These are phyloP conservation scores for Drosophila formosana DNA, from an alignment of 2,888 invertebrate species.

Conservation along the genomic window DNA sequence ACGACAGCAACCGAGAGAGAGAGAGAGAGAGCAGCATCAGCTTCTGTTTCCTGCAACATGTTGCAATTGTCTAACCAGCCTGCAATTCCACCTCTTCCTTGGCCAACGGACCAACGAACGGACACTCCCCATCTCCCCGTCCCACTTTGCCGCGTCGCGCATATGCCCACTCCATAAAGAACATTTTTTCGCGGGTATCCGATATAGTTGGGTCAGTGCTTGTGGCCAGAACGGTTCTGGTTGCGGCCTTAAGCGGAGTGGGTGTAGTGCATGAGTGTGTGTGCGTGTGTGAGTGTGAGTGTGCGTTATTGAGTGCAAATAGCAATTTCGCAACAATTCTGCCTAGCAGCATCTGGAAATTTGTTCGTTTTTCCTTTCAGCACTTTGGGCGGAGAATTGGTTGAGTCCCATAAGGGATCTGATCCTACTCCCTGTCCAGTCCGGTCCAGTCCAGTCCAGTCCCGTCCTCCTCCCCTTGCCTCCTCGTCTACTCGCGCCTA, in stretches of 20 bases:
- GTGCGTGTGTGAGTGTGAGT: conserved; percentile 31
- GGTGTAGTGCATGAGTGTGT: conserved; percentile 15
- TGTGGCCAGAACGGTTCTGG: conserved; percentile 85
- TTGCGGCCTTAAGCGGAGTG: conserved; percentile 70
- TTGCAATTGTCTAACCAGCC: conserved; percentile 70
- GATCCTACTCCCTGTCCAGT: not conserved
- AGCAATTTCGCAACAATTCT: conserved; percentile 82
- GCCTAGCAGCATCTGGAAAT: conserved; percentile 70
- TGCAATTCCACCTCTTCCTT: conserved; percentile 18
- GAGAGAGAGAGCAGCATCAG: conserved; percentile 26
- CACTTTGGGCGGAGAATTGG: conserved; percentile 74
- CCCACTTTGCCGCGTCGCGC: not conserved
- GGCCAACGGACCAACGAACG: not conserved
- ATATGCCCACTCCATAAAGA: conserved; percentile 32
- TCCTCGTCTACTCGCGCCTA: not conserved
- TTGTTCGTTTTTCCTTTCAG: conserved; percentile 77
- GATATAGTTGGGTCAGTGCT: conserved; percentile 84
- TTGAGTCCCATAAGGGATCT: conserved; percentile 28
- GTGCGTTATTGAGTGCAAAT: conserved; percentile 84
- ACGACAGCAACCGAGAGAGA: conserved; percentile 16
- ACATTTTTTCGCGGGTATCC: conserved; percentile 83
- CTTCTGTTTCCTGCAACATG: conserved; percentile 74
- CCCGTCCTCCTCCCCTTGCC: not conserved
- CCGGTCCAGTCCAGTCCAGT: not conserved
- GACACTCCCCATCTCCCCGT: not conserved